Evolutionary conservation across 2,888 invertebrate species (phyloP).

Genomic region (Beris chalybata): DNA sequence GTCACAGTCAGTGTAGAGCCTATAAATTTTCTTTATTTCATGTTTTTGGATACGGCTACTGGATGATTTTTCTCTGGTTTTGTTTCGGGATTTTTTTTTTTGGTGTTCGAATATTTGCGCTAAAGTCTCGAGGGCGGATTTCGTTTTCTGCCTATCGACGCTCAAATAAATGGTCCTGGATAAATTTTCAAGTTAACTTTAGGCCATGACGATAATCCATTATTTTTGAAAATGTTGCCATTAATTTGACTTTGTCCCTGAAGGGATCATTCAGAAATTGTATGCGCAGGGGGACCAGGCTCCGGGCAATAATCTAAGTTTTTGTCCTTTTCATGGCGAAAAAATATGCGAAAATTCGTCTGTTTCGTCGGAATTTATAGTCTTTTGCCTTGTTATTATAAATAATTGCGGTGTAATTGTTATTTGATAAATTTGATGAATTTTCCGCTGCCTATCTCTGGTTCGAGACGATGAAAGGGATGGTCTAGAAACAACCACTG

Average conservation of each 20-base stretch:
- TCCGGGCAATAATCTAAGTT: slow-evolving; percentile 3
- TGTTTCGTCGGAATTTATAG: no score
- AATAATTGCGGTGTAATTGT: no score
- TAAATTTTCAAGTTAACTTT: slow-evolving; percentile 28
- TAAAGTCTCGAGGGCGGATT: not conserved
- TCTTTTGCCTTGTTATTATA: no score
- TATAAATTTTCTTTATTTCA: slow-evolving; percentile 17
- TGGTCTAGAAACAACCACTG: no score
- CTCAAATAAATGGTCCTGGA: slow-evolving; percentile 23
- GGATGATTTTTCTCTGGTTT: not conserved
- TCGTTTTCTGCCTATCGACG: slow-evolving; percentile 14
- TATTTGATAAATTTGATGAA: no score
- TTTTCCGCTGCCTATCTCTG: no score
- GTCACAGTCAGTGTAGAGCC: not conserved
- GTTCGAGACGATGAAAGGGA: no score
- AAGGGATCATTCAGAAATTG: slow-evolving; percentile 4
- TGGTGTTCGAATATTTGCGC: not conserved
- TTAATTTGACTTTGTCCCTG: slow-evolving; percentile 27
- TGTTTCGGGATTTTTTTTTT: not conserved
- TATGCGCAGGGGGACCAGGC: not conserved
- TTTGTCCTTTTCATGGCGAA: slow-evolving; percentile 8
- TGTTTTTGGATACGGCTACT: slow-evolving; percentile 19
- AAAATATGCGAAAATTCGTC: no score
- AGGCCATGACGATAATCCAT: slow-evolving; percentile 30
- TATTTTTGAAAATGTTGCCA: slow-evolving; percentile 27